Conservation (phyloP, 2,797 vertebrate species). For the Erethizon dorsatum region DNA sequence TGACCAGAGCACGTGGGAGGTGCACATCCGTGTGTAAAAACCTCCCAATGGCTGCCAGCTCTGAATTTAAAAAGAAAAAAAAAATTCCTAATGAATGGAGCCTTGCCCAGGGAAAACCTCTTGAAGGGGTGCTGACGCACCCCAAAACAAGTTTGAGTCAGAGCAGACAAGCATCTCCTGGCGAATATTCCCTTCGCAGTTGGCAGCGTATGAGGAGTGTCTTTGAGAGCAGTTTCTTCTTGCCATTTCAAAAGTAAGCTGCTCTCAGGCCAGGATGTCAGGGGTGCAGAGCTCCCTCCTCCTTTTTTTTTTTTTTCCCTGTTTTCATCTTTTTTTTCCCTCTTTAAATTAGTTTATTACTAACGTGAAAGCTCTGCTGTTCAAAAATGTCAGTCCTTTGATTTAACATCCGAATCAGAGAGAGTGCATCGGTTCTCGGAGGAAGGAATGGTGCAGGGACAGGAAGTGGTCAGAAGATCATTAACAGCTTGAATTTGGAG, state of each 20-base stretch:
- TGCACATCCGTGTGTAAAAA: slow-evolving; percentile 69
- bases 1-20: slow-evolving; percentile 77
- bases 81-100: slow-evolving; percentile 54
- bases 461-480: neutral
- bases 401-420: slow-evolving; percentile 36
- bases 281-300: neutral
- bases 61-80: neutral
- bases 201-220: slow-evolving; percentile 67
- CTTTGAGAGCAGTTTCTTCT: slow-evolving; percentile 70
- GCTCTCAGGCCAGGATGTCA: slow-evolving; percentile 2
- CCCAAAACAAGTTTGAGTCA: slow-evolving; percentile 69
- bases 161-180: slow-evolving; percentile 41
- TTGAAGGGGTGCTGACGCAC: slow-evolving; percentile 69
- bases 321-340: neutral
- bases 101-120: slow-evolving; percentile 69
- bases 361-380: slow-evolving; percentile 59
- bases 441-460: neutral
- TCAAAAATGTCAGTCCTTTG: slow-evolving; percentile 61
- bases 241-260: slow-evolving; percentile 62
- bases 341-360: slow-evolving; percentile 51
- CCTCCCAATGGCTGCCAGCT: slow-evolving; percentile 66
- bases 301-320: neutral
- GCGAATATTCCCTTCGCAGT: neutral
- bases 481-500: slow-evolving; percentile 35
- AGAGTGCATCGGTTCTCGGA: neutral